Percentiles rank a stretch among this genome's conserved stretches.
Conservation (phyloP, 2,888 invertebrate genomes). For the Drosophila colorata region DNA sequence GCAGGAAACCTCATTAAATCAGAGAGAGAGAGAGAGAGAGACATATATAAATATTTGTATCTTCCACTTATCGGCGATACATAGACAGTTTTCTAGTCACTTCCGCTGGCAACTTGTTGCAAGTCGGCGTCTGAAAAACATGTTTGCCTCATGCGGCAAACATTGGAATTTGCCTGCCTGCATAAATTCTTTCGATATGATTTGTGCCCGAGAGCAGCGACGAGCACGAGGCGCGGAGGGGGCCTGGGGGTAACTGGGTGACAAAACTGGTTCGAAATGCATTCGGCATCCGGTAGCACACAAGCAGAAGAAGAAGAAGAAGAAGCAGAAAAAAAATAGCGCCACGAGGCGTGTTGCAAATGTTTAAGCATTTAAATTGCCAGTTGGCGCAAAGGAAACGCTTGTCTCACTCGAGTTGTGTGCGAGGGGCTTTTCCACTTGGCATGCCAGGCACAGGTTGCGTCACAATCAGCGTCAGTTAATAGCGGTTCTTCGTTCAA, state of each 20-base stretch:
- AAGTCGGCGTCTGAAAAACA: constrained; percentile 46
- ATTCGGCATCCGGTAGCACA: constrained; percentile 68
- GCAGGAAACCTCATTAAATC: constrained; percentile 56
- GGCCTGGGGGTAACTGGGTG: constrained; percentile 20
- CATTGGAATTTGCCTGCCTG: constrained; percentile 72
- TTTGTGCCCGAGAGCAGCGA: constrained; percentile 55
- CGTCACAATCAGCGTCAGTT: constrained; percentile 40
- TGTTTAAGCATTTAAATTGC: constrained; percentile 63
- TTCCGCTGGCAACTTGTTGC: constrained; percentile 68
- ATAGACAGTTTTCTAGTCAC: constrained; percentile 57
- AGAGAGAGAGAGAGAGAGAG: constrained; percentile 1
- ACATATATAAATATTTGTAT: constrained; percentile 10
- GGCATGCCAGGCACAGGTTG: constrained; percentile 42
- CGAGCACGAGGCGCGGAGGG: background rate
- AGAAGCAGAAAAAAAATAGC: constrained; percentile 27
- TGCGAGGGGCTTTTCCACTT: constrained; percentile 12
- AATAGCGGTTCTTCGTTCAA: constrained; percentile 28
- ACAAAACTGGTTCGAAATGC: constrained; percentile 71
- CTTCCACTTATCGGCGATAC: constrained; percentile 31
- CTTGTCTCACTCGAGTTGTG: constrained; percentile 5
- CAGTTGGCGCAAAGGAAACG: constrained; percentile 21
- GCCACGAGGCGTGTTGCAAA: constrained; percentile 51
- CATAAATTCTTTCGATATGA: constrained; percentile 77
- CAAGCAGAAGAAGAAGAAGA: constrained; percentile 6
- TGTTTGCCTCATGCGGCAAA: constrained; percentile 48